Evolutionary conservation across 2,797 vertebrate species (phyloP).

Genomic region (Notamacropus eugenii): DNA sequence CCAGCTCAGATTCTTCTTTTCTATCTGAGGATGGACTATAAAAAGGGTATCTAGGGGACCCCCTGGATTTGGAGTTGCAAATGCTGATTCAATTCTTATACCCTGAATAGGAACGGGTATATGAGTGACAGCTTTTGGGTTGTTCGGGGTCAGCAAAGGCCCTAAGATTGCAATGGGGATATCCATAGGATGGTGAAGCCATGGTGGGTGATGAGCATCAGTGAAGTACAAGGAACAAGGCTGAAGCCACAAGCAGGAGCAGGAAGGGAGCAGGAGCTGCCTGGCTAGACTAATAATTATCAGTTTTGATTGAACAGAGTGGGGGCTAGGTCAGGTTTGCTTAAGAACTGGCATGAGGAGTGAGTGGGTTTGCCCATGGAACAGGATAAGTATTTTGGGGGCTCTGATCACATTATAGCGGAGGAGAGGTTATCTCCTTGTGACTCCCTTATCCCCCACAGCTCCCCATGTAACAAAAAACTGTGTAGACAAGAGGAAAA

Average conservation of each 20-base stretch:
- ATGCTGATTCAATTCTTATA: conserved; percentile 19
- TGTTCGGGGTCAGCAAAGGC: conserved; percentile 40
- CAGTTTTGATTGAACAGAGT: conserved; percentile 60
- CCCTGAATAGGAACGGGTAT: conserved; percentile 32
- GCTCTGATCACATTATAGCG: conserved; percentile 39
- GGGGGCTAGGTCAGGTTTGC: conserved; percentile 42
- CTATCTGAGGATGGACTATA: conserved; percentile 30
- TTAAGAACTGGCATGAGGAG: conserved; percentile 54
- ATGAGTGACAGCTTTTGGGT: conserved; percentile 45
- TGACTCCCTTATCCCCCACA: conserved; percentile 56
- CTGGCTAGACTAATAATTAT: conserved; percentile 70
- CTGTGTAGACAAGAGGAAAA: conserved; percentile 60
- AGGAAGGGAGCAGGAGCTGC: conserved; percentile 65
- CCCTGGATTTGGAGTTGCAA: conserved; percentile 61
- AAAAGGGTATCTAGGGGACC: conserved; percentile 21
- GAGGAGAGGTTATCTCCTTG: conserved; percentile 50
- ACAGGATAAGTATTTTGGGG: background rate
- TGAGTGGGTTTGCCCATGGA: conserved; percentile 37
- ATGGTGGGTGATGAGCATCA: conserved; percentile 32
- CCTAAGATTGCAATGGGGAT: conserved; percentile 38
- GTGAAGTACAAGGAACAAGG: background rate
- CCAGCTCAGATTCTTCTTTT: conserved; percentile 4
- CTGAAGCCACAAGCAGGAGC: conserved; percentile 15
- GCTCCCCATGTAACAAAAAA: conserved; percentile 81
- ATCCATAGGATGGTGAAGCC: conserved; percentile 30